Evolutionary conservation across 2,797 vertebrate genomes (phyloP), one percentile per base, ranked within the genome.

Genomic region (Mastacembelus armatus): DNA sequence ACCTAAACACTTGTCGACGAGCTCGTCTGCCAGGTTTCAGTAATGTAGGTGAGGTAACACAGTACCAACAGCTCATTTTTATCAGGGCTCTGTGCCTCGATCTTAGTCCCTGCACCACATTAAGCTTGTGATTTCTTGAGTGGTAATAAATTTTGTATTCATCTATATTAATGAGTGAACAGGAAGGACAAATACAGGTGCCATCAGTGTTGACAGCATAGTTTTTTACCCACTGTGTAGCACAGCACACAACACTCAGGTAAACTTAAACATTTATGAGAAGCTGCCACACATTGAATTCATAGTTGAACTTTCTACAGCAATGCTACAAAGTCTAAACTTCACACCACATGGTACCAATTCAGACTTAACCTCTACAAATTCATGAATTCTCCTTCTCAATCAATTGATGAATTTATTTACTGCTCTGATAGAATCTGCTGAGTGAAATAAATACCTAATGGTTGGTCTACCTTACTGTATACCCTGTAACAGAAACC

Each of bases 331-430:
- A 62, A 54, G 19, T 35, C 40, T 49, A 18, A 57, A 55, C 33
- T n/a, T 22, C 10, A 44, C 50, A 33, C 36, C 24, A 10, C 4
- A 24, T 38, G 15, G 14, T 2, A 42, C 68, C 63, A 72, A 71
- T 81, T 71, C 63, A 44, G 56, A 55, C 71, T 61, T 78, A 85
- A 86, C 84, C 83, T 90, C 86, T 81, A 68, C 67, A 71, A 74
- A 84, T 70, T 71, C 61, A 36, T 32, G 48, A 59, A 55, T 69
- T 66, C 33, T 74, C 30, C 51, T n/a, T 63, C 67, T 84, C 65
- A 83, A 80, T 85, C 81, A 84, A 74, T 90, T 77, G 86, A 90
- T 81, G 50, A 56, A 71, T 81, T 77, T 87, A 89, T 90, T 91
- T 85, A 76, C 80, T 86, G 85, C 76, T 40, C 51, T 5, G 59